Evolutionary conservation across 2,113 vertebrate genomes (phyloP), one percentile per base, ranked within the genome.

Genomic region (Pardalotus punctatus): DNA sequence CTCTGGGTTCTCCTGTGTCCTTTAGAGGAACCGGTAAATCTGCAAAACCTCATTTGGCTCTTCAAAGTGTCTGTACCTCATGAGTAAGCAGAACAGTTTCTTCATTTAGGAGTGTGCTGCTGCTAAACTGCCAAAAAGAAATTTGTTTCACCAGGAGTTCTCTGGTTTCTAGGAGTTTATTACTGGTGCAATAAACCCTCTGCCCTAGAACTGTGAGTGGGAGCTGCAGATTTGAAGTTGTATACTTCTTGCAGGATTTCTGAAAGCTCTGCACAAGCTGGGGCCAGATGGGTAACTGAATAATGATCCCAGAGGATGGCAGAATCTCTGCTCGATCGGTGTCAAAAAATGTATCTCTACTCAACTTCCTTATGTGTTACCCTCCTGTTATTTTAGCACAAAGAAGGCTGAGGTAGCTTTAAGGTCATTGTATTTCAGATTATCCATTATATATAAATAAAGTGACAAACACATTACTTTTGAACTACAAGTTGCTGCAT

Each of bases 261-360:
- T 81, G 64, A 62, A 81, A 51, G n/a, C 27, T 83, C 61, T 79
- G 36, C 3, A 7, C 27, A 29, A 81, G 35, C 29, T 72, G 42
- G 28, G 17, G 20, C 16, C 10, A 5, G 45, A 54, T 1, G 1
- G 33, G 27, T 36, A 82, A 16, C 36, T 12, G 31, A 17, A 31
- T 31, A 65, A 61, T 25, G 1, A 2, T 38, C 24, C n/a, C 1
- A 4, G 6, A 7, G 53, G 4, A 29, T 29, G 23, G 15, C 48
- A 86, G 56, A 66, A 61, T 24, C 35, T 54, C 45, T 27, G 29
- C 45, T 85, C 69, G 14, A 18, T 33, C 58, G 51, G 11, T 71
- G 62, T 54, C 11, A 60, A 36, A 78, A 79, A 69, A 11, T 1
- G 0, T 60, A 50, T 19, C 23, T 86, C 45, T 31, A 45, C 16